Evolutionary conservation across 2,797 vertebrate species (phyloP).

Genomic region (Carduelis carduelis): DNA sequence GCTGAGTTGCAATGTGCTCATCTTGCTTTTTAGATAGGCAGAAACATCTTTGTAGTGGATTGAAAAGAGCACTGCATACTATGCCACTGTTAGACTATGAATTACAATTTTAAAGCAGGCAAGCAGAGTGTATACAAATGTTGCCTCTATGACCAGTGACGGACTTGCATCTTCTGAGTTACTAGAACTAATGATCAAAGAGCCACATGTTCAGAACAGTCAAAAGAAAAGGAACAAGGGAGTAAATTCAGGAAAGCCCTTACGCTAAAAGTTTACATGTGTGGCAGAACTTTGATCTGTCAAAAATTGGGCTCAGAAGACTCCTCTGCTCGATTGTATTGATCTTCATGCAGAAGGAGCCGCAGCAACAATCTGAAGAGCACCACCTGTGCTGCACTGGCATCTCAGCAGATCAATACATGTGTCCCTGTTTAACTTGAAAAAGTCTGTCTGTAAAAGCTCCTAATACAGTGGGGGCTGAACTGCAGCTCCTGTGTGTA

Average conservation of each 20-base stretch:
- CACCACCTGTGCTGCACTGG: neutral
- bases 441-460: neutral
- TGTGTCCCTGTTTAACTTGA: neutral
- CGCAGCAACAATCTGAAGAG: neutral
- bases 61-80: slow-evolving; percentile 57
- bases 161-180: slow-evolving; percentile 65
- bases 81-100: slow-evolving; percentile 55
- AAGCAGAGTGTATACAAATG: slow-evolving; percentile 63
- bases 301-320: neutral
- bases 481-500: neutral
- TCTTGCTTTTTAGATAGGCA: slow-evolving; percentile 63
- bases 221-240: slow-evolving; percentile 55
- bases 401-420: neutral
- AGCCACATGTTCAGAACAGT: slow-evolving; percentile 51
- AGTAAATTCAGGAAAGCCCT: neutral
- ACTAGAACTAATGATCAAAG: slow-evolving; percentile 66
- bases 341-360: neutral
- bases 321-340: neutral
- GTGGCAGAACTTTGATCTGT: neutral
- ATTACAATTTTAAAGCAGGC: slow-evolving; percentile 68
- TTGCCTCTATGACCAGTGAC: slow-evolving; percentile 64
- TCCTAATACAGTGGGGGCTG: neutral
- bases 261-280: neutral
- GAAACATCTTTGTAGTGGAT: slow-evolving; percentile 61
- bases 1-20: slow-evolving; percentile 55